These are phyloP conservation scores for Silurus meridionalis DNA, from an alignment of 2,113 vertebrate species.

Conservation along the genomic window DNA sequence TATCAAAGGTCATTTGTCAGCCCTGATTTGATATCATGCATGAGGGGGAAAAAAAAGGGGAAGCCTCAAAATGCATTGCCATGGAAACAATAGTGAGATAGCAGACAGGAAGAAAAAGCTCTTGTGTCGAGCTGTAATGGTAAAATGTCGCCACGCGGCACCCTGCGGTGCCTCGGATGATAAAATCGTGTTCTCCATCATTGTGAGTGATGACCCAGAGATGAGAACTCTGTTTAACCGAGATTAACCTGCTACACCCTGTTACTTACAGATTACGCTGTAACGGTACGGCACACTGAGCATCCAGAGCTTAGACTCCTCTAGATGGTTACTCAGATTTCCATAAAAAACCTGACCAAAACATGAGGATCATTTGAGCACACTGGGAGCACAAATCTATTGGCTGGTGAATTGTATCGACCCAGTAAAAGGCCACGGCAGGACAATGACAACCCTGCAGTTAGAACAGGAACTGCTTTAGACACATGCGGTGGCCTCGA, in stretches of 20 bases:
- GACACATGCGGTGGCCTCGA: background rate
- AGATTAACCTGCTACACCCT: background rate
- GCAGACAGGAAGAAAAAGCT: slow-evolving; percentile 11
- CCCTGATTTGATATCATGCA: slow-evolving; percentile 34
- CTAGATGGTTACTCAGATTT: too few relatives aligned
- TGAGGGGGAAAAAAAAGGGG: background rate
- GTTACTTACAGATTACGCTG: background rate
- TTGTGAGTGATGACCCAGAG: background rate
- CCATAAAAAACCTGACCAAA: too few relatives aligned
- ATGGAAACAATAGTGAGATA: slow-evolving; percentile 33
- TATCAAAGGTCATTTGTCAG: slow-evolving; percentile 56
- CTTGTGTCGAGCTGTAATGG: slow-evolving; percentile 6
- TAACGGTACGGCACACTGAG: background rate
- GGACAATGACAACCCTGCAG: too few relatives aligned
- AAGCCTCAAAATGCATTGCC: slow-evolving; percentile 35
- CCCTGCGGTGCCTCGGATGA: background rate
- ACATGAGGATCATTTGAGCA: too few relatives aligned
- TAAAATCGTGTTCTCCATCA: background rate
- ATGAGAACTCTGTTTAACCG: background rate
- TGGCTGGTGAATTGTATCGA: background rate
- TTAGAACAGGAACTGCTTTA: too few relatives aligned
- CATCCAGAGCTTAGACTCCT: too few relatives aligned
- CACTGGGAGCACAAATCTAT: background rate
- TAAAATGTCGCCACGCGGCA: slow-evolving; percentile 29
- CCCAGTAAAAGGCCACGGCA: background rate